phyloP scores from a whole-genome alignment of 2,888 invertebrate species.

The Eupithecia tripunctaria region DNA sequence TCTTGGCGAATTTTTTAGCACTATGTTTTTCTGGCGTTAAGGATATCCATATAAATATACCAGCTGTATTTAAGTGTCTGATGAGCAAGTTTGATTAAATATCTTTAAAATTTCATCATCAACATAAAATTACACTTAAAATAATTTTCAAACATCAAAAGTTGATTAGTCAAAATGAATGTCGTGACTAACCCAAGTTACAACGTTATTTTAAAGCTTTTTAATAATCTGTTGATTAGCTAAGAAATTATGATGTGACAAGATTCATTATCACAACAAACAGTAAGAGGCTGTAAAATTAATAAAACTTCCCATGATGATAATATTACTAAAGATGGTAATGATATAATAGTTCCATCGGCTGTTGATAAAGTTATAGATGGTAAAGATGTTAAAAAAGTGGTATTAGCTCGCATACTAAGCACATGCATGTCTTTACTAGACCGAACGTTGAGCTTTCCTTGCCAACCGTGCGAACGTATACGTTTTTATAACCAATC shows the following conservation, averaged over 20 bases:
- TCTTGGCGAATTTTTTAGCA: slow-evolving; percentile 7
- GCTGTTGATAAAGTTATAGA: background rate
- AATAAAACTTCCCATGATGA: slow-evolving; percentile 21
- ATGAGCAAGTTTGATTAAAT: background rate
- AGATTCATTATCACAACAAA: slow-evolving; percentile 20
- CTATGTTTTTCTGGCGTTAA: background rate
- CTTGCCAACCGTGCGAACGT: slow-evolving; percentile 64
- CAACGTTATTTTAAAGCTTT: slow-evolving; percentile 23
- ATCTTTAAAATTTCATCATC: background rate
- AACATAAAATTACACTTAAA: background rate
- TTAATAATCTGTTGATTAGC: slow-evolving; percentile 23
- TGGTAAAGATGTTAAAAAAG: slow-evolving; percentile 7
- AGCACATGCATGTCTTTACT: slow-evolving; percentile 39
- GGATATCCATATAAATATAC: background rate
- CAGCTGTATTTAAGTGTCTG: background rate
- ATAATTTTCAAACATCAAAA: slow-evolving; percentile 16
- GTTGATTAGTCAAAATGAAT: slow-evolving; percentile 27
- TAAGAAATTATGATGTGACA: slow-evolving; percentile 20
- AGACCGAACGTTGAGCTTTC: slow-evolving; percentile 37
- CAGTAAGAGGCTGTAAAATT: slow-evolving; percentile 18
- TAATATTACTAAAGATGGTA: slow-evolving; percentile 6
- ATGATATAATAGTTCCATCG: slow-evolving; percentile 2
- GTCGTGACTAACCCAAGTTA: slow-evolving; percentile 10
- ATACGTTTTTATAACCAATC: slow-evolving; percentile 64
- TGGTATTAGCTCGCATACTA: slow-evolving; percentile 22